Conservation (phyloP, 64 coral and sea anemone genomes). For the Anthopleura sola region DNA sequence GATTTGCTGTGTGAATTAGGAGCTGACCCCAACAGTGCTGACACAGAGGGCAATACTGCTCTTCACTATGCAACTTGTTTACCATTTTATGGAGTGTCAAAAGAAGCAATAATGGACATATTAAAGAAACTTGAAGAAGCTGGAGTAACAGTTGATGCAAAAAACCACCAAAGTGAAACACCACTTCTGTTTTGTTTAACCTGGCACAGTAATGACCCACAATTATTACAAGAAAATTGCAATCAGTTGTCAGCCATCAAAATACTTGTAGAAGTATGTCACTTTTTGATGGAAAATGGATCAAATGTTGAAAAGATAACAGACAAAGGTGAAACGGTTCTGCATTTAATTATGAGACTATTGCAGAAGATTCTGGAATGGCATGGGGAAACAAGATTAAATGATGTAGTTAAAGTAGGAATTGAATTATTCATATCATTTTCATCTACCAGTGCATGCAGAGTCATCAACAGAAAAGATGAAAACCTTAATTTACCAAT, state of each 20-base stretch:
- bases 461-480: background rate
- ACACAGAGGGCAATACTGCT: background rate
- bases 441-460: background rate
- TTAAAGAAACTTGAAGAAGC: background rate
- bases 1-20: background rate
- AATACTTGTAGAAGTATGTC: background rate
- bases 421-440: background rate
- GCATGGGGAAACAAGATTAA: background rate
- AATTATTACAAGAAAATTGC: background rate
- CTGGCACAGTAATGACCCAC: too few species aligned
- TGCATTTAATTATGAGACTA: background rate
- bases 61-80: background rate
- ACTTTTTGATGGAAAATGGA: background rate
- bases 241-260: background rate
- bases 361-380: background rate
- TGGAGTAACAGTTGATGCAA: background rate
- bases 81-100: slow-evolving; percentile 2
- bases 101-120: background rate
- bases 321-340: background rate
- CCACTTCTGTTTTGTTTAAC: background rate
- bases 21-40: background rate
- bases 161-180: slow-evolving; percentile 6
- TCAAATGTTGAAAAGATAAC: background rate
- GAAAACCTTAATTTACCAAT: background rate
- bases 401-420: background rate